Base-by-base conservation (phyloP, 2,888 invertebrate genomes). In the Eristalis tenax region DNA sequence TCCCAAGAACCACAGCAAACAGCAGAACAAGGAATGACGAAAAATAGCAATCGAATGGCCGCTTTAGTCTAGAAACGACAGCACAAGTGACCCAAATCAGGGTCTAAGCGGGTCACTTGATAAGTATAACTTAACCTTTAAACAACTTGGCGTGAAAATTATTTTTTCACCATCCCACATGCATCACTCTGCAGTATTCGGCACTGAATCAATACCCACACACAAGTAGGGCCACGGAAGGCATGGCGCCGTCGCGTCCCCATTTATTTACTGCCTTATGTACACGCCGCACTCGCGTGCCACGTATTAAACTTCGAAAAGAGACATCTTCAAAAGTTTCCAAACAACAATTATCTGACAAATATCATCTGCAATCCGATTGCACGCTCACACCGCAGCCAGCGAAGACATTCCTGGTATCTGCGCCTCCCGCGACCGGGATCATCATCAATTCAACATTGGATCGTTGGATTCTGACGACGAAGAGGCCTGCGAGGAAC, bases 371-470 rank as follows among this genome's bases (percentile, higher is more conserved):
- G 18, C 50, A 50, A n/a, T n/a, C 3, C 50, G 8, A n/a, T 50
- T 18, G 18, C 50, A n/a, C 18, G 18, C 50, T n/a, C 50, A 50
- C 8, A 50, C 50, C 8, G 5, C 50, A 8, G 50, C 18, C n/a
- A 2, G 2, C 50, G 18, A 18, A 18, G 18, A 2, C 8, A 50
- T 5, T 2, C 50, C 8, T 8, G 18, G 50, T 18, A 18, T 50
- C 18, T 50, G 50, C 8, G 1, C n/a, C 18, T n/a, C 43, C n/a
- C n/a, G 15, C 15, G 43, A 43, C 13, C 13, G 69, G 56, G n/a
- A n/a, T n/a, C 13, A 50, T 69, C 69, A 69, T 69, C 56, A 69
- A 69, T 68, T 68, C 32, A 50, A 28, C 50, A 56, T 43, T 69
- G 69, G 69, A 69, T 69, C 56, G 22, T 57, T 6, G 57, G 69